A percentile compares a stretch with the other conserved stretches of the same genome.
Evolutionary conservation across 1,140 invertebrate genomes (phyloP).

Genomic region (Microplitis demolitor): DNA sequence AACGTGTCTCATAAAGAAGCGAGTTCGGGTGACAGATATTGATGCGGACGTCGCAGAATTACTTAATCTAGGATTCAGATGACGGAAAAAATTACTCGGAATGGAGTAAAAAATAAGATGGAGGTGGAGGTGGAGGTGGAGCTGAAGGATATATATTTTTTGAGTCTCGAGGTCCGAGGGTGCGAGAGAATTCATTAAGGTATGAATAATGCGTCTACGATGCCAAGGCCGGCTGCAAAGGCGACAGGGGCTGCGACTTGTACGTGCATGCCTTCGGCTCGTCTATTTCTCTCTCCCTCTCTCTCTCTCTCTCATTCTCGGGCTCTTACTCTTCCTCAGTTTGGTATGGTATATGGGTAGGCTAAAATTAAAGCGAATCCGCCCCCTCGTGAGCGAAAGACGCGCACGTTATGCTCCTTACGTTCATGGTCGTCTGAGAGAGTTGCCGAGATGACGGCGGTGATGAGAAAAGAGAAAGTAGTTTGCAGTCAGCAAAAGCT

Average conservation of each 20-base stretch:
- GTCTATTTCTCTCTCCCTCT: slow-evolving; percentile 6
- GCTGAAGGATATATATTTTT: slow-evolving; percentile 7
- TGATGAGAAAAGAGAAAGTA: too few relatives aligned
- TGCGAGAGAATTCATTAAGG: slow-evolving; percentile 58
- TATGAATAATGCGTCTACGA: slow-evolving; percentile 62
- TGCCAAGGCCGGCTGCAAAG: slow-evolving; percentile 52
- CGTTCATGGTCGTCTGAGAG: neutral
- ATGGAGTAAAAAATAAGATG: neutral
- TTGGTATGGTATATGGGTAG: slow-evolving; percentile 15
- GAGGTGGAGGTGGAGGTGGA: neutral
- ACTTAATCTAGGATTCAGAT: slow-evolving; percentile 1
- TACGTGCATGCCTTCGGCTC: slow-evolving; percentile 52
- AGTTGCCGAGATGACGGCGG: neutral
- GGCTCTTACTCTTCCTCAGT: neutral
- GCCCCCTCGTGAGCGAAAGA: slow-evolving; percentile 36
- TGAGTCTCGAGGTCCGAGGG: slow-evolving; percentile 14
- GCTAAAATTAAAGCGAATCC: slow-evolving; percentile 59
- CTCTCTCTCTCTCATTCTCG: neutral
- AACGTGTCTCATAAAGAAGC: neutral
- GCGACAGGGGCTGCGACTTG: slow-evolving; percentile 38
- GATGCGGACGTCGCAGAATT: neutral
- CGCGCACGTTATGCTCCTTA: slow-evolving; percentile 11
- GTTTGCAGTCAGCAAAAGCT: too few relatives aligned
- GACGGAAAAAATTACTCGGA: neutral
- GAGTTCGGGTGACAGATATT: neutral